phyloP scores from a whole-genome alignment of 1,140 invertebrate species.

The Drosophila seguyi region DNA sequence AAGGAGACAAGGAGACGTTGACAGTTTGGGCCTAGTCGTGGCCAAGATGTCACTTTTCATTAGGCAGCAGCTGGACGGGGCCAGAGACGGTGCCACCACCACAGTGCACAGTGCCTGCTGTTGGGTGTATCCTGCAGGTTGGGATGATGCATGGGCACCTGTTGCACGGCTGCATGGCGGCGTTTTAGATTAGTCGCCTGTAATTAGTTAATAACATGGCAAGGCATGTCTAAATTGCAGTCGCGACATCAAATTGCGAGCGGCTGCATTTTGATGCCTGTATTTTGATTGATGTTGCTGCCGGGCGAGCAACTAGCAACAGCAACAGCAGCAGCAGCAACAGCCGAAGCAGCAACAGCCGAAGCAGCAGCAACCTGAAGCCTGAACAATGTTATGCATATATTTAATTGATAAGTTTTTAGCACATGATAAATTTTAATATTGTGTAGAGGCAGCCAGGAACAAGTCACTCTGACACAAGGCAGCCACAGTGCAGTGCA shows the following conservation, averaged over 20 bases:
- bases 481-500: slow-evolving; percentile 15
- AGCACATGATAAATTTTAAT: slow-evolving; percentile 85
- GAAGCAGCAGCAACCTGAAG: slow-evolving; percentile 34
- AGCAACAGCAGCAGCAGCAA: slow-evolving; percentile 22
- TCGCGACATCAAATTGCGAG: slow-evolving; percentile 72
- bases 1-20: slow-evolving; percentile 71
- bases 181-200: slow-evolving; percentile 84
- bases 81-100: slow-evolving; percentile 14
- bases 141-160: slow-evolving; percentile 81
- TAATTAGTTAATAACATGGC: slow-evolving; percentile 85
- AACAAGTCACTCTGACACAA: slow-evolving; percentile 17
- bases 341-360: slow-evolving; percentile 23
- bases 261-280: slow-evolving; percentile 65
- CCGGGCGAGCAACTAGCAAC: slow-evolving; percentile 35
- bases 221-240: slow-evolving; percentile 84
- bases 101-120: slow-evolving; percentile 1
- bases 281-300: slow-evolving; percentile 81
- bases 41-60: slow-evolving; percentile 85
- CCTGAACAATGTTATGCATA: slow-evolving; percentile 79
- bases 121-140: slow-evolving; percentile 9
- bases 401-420: slow-evolving; percentile 85
- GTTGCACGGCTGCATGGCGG: slow-evolving; percentile 58
- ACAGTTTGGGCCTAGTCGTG: slow-evolving; percentile 80
- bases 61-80: slow-evolving; percentile 65
- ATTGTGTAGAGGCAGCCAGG: slow-evolving; percentile 51